Percentiles rank a stretch among this genome's conserved stretches.
phyloP scores from a whole-genome alignment of 2,888 invertebrate genomes.

The Parnassius orleans region DNA sequence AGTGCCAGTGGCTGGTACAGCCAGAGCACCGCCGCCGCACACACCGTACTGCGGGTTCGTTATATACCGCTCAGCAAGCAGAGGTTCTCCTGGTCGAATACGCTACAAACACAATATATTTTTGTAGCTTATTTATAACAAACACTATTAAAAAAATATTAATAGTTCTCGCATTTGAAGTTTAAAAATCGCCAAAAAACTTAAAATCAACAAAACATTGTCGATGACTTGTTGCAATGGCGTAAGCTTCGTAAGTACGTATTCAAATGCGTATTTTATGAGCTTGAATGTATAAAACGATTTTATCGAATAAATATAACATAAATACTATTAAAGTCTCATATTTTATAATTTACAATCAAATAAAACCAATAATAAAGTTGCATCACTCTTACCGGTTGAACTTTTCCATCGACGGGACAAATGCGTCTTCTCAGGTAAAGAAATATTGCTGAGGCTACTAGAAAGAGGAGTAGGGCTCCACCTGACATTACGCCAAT shows the following conservation, averaged over 20 bases:
- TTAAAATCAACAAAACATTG: neutral
- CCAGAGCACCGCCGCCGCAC: conserved; percentile 50
- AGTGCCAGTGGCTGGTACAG: conserved; percentile 36
- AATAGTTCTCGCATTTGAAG: neutral
- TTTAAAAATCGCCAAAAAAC: neutral
- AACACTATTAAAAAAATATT: conserved; percentile 14
- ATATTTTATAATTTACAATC: conserved; percentile 10
- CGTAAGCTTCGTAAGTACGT: conserved; percentile 3
- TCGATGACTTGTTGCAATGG: neutral
- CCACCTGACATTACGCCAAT: conserved; percentile 44
- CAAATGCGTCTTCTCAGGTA: conserved; percentile 62
- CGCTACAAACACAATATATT: conserved; percentile 61
- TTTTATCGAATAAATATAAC: conserved; percentile 1
- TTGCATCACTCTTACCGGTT: conserved; percentile 55
- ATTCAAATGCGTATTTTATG: conserved; percentile 8
- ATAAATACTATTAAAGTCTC: conserved; percentile 12
- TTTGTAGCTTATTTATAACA: conserved; percentile 18
- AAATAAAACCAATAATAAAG: conserved; percentile 9
- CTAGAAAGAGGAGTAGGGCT: conserved; percentile 49
- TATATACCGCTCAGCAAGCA: conserved; percentile 87
- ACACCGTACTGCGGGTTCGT: conserved; percentile 88
- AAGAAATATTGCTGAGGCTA: conserved; percentile 47
- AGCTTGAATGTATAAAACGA: conserved; percentile 1
- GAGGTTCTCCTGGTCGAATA: conserved; percentile 80
- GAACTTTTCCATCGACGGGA: conserved; percentile 64